phyloP scores from a whole-genome alignment of 2,888 invertebrate genomes.

The Drosophila leonis region DNA sequence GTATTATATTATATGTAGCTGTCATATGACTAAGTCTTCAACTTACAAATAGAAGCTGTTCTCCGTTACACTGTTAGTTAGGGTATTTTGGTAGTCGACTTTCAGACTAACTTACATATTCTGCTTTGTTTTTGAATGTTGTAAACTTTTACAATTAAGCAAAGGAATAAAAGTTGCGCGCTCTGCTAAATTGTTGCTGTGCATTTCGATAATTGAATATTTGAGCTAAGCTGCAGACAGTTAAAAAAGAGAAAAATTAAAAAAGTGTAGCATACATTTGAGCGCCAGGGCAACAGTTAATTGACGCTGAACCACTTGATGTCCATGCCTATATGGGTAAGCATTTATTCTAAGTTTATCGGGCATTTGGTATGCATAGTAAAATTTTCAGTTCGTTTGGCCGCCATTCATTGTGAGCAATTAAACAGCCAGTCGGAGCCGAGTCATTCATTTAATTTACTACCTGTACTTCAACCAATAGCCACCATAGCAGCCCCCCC shows the following conservation, averaged over 20 bases:
- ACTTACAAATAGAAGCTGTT: background rate
- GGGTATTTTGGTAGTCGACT: conserved; percentile 10
- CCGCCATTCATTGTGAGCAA: conserved; percentile 41
- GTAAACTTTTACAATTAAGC: conserved; percentile 77
- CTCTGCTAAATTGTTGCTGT: conserved; percentile 46
- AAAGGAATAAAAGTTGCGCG: conserved; percentile 67
- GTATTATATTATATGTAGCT: too few species aligned
- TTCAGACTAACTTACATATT: background rate
- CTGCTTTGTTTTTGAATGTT: conserved; percentile 8
- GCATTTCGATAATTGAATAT: conserved; percentile 77
- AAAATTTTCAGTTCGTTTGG: conserved; percentile 35
- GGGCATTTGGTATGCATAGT: conserved; percentile 10
- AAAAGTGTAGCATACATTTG: conserved; percentile 45
- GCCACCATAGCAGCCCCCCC: background rate
- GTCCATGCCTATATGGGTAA: conserved; percentile 6
- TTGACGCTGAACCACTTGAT: conserved; percentile 41
- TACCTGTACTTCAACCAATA: conserved; percentile 49
- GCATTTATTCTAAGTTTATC: conserved; percentile 30
- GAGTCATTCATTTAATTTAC: conserved; percentile 83
- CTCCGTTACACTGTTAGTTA: background rate
- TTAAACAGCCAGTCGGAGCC: conserved; percentile 59
- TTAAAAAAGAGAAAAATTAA: conserved; percentile 21
- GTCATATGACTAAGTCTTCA: background rate
- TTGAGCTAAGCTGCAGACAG: conserved; percentile 45
- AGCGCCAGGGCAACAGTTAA: conserved; percentile 44